Evolutionary conservation across 64 coral and sea anemone genomes (phyloP), one percentile per base, ranked within the genome.

Genomic region (Actinia equina): DNA sequence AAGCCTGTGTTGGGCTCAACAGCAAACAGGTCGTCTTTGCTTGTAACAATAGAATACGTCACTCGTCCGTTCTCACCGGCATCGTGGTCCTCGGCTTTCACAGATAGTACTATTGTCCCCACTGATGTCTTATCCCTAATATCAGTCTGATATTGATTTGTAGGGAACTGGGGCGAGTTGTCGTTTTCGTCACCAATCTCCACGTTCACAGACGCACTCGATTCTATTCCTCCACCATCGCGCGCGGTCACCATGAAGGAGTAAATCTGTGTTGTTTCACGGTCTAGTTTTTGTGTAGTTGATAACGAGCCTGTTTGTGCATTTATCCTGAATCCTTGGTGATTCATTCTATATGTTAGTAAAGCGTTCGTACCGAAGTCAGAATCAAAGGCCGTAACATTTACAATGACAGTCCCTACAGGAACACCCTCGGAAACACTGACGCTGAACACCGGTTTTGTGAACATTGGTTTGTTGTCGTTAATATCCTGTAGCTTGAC

Each of bases 141-240:
- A 64, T 98, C 93, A 25, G 92, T 98, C 19, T 94, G 90, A 86
- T 98, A 98, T n/a, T 83, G 82, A 27, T 83, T 85, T 22, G 89
- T 98, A 55, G 93, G 93, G 45, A 98, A 98, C 91, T 98, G 88
- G 11, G 96, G 96, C 2, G 87, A 89, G 65, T 98, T 98, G 83
- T 98, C 96, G 88, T 98, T 98, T 26, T 67, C 91, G 43, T 98
- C 96, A 62, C 82, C 58, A 77, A 98, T 87, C 7, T 89, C 80
- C 17, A 98, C 74, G 57, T 98, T 94, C 46, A 98, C 96, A 19
- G 96, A 79, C 27, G 89, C 90, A 88, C 70, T 94, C 17, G 96
- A 94, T 14, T 81, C 89, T 84, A 94, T 80, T 14, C 96, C 96
- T 25, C 90, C 89, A 11, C 87, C 90, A 71, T 98, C 96, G 43